Conservation (phyloP, 2,797 vertebrate genomes). For the Mus minutoides region DNA sequence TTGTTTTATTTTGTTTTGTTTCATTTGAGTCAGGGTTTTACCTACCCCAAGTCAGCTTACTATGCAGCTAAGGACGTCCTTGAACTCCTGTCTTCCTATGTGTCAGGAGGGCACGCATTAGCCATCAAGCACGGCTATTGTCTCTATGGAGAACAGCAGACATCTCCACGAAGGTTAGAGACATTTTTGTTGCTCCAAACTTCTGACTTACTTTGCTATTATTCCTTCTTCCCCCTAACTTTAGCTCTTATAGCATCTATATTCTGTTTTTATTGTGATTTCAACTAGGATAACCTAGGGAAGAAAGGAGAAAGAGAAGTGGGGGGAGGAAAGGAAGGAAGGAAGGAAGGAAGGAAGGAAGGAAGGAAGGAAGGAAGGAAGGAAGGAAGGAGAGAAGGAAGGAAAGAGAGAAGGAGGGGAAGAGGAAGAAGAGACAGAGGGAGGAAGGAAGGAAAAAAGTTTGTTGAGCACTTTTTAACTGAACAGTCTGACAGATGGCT, state of each 20-base stretch:
- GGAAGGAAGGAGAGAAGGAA: not conserved
- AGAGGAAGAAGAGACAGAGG: accelerated
- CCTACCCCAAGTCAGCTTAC: not conserved
- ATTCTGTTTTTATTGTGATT: not conserved
- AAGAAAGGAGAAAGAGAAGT: not conserved
- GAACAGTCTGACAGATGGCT: not conserved
- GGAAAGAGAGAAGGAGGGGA: accelerated
- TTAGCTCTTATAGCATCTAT: not conserved
- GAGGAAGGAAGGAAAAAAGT: not conserved
- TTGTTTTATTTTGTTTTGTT: not conserved
- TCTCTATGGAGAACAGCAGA: not conserved
- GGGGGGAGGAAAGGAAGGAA: not conserved
- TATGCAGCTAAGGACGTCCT: not conserved
- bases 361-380: too few species aligned
- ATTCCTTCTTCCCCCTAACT: not conserved
- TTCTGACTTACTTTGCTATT: not conserved
- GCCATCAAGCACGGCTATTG: not conserved
- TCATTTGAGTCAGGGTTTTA: not conserved
- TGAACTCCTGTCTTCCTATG: not conserved
- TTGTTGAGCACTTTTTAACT: not conserved
- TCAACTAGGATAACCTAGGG: not conserved
- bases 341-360: accelerated
- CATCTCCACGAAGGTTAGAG: not conserved
- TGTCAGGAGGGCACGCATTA: not conserved
- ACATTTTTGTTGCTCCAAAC: not conserved